Evolutionary conservation across 2,797 vertebrate species (phyloP).

Genomic region (Malacoctenus gilli): DNA sequence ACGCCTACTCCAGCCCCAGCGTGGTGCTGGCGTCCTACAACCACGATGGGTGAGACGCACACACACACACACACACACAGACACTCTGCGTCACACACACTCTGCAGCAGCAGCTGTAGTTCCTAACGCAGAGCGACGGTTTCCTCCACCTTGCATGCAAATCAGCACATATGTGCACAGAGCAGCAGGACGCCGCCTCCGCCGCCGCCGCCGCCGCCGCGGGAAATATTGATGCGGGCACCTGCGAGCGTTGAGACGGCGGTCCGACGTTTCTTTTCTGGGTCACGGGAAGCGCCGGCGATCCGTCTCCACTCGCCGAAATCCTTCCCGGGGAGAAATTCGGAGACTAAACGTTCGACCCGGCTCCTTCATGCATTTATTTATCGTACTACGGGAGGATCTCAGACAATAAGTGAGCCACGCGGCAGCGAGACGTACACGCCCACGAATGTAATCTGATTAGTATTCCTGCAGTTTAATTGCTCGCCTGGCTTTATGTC

Average conservation of each 20-base stretch:
- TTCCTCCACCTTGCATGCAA: conserved; percentile 24
- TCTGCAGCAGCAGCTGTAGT: conserved; percentile 1
- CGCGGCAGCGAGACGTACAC: conserved; percentile 20
- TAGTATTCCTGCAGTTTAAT: conserved; percentile 40
- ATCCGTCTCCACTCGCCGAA: conserved; percentile 30
- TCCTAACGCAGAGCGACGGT: conserved; percentile 13
- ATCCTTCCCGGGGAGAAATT: conserved; percentile 57
- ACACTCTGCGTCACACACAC: background rate
- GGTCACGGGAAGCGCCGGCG: conserved; percentile 38
- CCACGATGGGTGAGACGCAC: conserved; percentile 87
- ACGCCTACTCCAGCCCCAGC: conserved; percentile 96
- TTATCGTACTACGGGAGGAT: conserved; percentile 33
- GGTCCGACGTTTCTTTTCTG: conserved; percentile 45
- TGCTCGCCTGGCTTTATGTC: conserved; percentile 32
- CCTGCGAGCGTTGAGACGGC: conserved; percentile 29
- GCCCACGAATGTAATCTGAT: conserved; percentile 15
- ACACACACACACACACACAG: background rate
- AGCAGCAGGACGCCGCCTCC: background rate
- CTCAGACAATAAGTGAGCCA: conserved; percentile 36
- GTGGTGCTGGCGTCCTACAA: conserved; percentile 97
- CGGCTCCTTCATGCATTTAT: conserved; percentile 61
- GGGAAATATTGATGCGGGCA: conserved; percentile 47
- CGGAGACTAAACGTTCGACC: conserved; percentile 42
- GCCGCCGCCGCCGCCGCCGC: conserved; percentile 52
- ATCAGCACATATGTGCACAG: conserved; percentile 4